phyloP scores from a whole-genome alignment of 2,113 vertebrate species.

The Plecturocebus donacophilus region DNA sequence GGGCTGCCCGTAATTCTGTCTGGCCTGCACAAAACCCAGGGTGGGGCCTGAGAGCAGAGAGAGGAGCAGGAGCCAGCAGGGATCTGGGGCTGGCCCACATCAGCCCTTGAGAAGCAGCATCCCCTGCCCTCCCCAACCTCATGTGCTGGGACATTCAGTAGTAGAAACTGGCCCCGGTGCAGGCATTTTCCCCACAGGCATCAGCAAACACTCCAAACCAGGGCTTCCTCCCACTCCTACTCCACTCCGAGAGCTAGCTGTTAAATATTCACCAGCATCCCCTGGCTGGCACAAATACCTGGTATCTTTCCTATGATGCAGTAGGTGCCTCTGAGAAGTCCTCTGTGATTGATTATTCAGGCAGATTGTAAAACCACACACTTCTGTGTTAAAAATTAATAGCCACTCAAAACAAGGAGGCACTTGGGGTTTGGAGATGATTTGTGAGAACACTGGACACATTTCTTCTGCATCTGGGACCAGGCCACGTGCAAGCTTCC shows the following conservation, averaged over 20 bases:
- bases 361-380: not conserved
- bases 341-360: not conserved
- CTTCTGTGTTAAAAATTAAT: not conserved
- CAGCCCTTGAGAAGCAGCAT: not conserved
- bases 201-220: too few species aligned
- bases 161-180: fast-evolving
- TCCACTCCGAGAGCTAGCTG: fast-evolving
- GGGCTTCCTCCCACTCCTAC: not conserved
- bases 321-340: not conserved
- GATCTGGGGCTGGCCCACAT: too few species aligned
- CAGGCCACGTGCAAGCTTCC: fast-evolving
- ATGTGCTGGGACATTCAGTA: fast-evolving
- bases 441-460: not conserved
- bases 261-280: not conserved
- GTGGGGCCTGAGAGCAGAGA: not conserved
- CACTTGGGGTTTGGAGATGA: not conserved
- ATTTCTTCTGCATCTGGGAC: not conserved
- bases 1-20: not conserved
- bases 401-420: not conserved
- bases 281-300: not conserved
- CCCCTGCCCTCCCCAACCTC: fast-evolving
- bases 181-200: fast-evolving
- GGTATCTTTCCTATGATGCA: not conserved
- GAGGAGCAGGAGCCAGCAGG: not conserved
- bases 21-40: not conserved